Base-by-base conservation (phyloP, 37 sponge, comb jelly and placozoan genomes). In the Lycopodina hypogea region DNA sequence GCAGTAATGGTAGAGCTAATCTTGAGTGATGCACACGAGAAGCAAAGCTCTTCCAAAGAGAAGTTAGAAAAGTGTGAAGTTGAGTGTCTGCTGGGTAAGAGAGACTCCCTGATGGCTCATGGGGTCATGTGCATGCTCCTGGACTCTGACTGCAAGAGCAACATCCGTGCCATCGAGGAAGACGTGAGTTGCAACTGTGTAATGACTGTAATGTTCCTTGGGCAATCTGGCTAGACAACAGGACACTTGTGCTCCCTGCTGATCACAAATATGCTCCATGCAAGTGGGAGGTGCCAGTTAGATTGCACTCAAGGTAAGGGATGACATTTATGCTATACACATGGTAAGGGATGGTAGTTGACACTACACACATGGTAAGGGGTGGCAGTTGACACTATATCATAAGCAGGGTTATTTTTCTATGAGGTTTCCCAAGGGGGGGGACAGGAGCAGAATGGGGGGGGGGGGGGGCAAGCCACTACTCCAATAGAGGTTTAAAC, bases 31-130 rank as follows among this genome's bases (percentile, higher is more conserved):
- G 85, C 85, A 3, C 70, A 78, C 33, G 17, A 40, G 37, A 71
- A 34, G 64, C 70, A 84, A 72, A 39, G 30, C 0, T 40, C 28
- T 29, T 72, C 72, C 61, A 60, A 58, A 28, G 6, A 58, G 37
- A 58, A 69, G 50, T 63, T 84, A 38, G 24, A 4, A 34, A 53
- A 22, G 24, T 36, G 42, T 61, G 78, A 77, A 12, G 0, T 84
- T 52, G 78, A 77, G 39, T 39, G 58, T 71, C 64, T 77, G 23
- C 73, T 77, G 23, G 17, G 18, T 1, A 72, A 56, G 40, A 48
- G 85, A 21, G 78, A 84, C 36, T 18, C 78, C 19, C 65, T 84
- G 38, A 60, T 84, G 33, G 78, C 78, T 70, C 72, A 51, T 21
- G 85, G 78, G 11, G 58, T 23, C 38, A 24, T 71, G 36, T 42